phyloP scores from a whole-genome alignment of 2,888 invertebrate genomes.

The Graphium colonna region DNA sequence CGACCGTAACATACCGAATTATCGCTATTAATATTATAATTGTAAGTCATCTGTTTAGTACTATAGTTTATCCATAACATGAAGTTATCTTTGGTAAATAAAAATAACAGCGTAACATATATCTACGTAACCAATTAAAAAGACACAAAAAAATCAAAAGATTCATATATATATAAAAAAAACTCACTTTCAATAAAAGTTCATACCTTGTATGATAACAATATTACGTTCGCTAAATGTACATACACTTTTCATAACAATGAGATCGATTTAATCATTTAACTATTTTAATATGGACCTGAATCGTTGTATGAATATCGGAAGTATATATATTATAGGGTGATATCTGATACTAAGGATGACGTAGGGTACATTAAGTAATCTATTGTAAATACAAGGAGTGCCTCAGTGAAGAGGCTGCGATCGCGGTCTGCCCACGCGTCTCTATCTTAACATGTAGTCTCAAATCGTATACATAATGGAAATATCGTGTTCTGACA shows the following conservation, averaged over 20 bases:
- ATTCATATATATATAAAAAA: constrained; percentile 31
- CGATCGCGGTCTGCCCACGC: constrained; percentile 57
- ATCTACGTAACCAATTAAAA: constrained; percentile 47
- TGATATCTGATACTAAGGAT: constrained; percentile 10
- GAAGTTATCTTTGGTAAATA: constrained; percentile 75
- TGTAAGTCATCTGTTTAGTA: constrained; percentile 44
- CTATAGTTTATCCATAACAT: constrained; percentile 52
- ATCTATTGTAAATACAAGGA: constrained; percentile 43
- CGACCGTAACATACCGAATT: constrained; percentile 69
- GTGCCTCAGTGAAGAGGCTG: constrained; percentile 45
- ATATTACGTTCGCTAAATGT: constrained; percentile 61
- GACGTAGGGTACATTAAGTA: constrained; percentile 17
- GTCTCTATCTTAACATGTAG: constrained; percentile 75
- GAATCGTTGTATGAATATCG: constrained; percentile 57
- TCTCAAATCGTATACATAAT: constrained; percentile 80
- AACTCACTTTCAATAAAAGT: constrained; percentile 52
- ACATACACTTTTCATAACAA: constrained; percentile 65
- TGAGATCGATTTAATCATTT: constrained; percentile 74
- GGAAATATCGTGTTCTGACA: constrained; percentile 80
- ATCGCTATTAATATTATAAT: constrained; percentile 48
- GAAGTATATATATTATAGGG: constrained; percentile 14
- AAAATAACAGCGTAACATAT: constrained; percentile 50
- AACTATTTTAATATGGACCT: constrained; percentile 54
- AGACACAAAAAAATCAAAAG: constrained; percentile 43
- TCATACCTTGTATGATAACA: constrained; percentile 80